phyloP scores from a whole-genome alignment of 2,797 vertebrate genomes.

The Pangasius djambal region DNA sequence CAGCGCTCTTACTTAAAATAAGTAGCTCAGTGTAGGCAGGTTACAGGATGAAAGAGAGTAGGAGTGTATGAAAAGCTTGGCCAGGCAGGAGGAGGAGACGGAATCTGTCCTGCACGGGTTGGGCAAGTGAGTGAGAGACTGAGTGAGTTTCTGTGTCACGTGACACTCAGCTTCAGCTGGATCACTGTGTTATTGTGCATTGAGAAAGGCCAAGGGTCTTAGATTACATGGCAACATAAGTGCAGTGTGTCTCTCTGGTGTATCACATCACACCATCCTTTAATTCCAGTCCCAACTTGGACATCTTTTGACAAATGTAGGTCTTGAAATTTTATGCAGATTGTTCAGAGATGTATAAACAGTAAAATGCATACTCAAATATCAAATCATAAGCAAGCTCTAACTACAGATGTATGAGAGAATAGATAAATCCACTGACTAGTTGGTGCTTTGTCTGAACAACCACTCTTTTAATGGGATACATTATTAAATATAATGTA shows the following conservation, averaged over 20 bases:
- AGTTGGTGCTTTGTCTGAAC: background rate
- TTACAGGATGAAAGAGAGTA: background rate
- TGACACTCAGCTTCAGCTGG: slow-evolving; percentile 37
- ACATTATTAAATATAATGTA: no score
- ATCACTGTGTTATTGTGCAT: slow-evolving; percentile 38
- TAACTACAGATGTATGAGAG: background rate
- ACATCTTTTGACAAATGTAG: slow-evolving; percentile 14
- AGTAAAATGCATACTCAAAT: background rate
- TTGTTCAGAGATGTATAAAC: background rate
- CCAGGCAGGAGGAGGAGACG: background rate
- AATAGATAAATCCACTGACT: background rate
- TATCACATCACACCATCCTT: slow-evolving; percentile 42
- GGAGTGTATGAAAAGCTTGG: background rate
- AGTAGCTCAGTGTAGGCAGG: background rate
- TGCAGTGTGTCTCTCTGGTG: slow-evolving; percentile 37
- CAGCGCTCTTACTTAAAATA: slow-evolving; percentile 39
- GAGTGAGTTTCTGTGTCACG: slow-evolving; percentile 28
- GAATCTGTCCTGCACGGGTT: background rate
- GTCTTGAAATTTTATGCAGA: background rate
- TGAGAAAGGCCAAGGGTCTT: slow-evolving; percentile 40
- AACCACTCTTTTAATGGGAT: background rate
- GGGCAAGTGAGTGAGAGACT: background rate
- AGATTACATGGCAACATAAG: slow-evolving; percentile 49
- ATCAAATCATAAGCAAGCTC: background rate
- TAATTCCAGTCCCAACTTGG: background rate